A percentile compares a stretch with the other conserved stretches of the same genome.
Evolutionary conservation across 1,140 invertebrate species (phyloP).

Genomic region (Drosophila bifasciata): DNA sequence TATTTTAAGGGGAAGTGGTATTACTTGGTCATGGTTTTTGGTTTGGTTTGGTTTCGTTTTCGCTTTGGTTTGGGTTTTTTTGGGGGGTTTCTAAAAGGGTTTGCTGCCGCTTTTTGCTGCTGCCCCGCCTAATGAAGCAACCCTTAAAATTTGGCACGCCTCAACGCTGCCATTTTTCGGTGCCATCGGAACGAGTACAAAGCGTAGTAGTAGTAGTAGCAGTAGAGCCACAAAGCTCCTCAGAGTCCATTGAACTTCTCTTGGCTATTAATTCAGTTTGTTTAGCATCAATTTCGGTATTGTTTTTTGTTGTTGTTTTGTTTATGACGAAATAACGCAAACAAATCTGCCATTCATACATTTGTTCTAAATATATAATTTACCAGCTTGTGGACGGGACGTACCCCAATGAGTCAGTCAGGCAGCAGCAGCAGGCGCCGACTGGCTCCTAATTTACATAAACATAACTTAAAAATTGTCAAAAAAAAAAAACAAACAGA

Average conservation of each 20-base stretch:
- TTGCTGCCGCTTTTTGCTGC: constrained; percentile 12
- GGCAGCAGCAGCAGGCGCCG: constrained; percentile 26
- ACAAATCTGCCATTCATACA: constrained; percentile 33
- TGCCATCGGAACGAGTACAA: constrained; percentile 49
- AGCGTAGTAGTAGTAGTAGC: constrained; percentile 47
- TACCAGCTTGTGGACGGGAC: constrained; percentile 11
- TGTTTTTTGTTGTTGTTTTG: constrained; percentile 30
- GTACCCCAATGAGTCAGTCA: constrained; percentile 16
- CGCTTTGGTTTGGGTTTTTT: constrained; percentile 37
- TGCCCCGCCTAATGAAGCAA: constrained; percentile 73
- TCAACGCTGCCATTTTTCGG: constrained; percentile 35
- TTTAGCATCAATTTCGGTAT: constrained; percentile 33
- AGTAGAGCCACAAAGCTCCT: constrained; percentile 6
- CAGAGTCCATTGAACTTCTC: constrained; percentile 68
- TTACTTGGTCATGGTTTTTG: constrained; percentile 41
- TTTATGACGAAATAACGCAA: constrained; percentile 30
- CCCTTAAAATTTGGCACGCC: constrained; percentile 79
- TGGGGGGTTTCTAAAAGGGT: constrained; percentile 12
- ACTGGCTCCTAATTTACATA: constrained; percentile 61
- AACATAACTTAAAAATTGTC: constrained; percentile 49
- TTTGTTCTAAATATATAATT: constrained; percentile 42
- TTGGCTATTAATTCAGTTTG: constrained; percentile 31
- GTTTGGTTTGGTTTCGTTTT: constrained; percentile 27
- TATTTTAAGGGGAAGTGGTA: constrained; percentile 6
- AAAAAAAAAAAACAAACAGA: constrained; percentile 34